A percentile compares a stretch with the other conserved stretches of the same genome.
These are phyloP conservation scores for Sarcophaga peregrina DNA, from an alignment of 1,140 invertebrate genomes.

Conservation along the genomic window DNA sequence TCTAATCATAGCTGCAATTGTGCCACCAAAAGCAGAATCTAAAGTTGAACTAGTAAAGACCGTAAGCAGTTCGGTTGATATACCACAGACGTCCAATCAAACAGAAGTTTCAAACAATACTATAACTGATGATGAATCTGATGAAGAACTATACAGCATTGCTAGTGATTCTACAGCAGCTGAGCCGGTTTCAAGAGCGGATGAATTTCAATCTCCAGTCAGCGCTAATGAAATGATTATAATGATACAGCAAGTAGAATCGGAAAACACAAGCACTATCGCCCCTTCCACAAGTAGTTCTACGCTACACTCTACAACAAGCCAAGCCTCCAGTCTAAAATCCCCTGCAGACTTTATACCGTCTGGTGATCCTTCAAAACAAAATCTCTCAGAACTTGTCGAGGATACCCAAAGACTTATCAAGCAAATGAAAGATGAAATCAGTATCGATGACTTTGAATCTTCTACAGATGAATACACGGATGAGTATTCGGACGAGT, in stretches of 20 bases:
- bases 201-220: slow-evolving; percentile 47
- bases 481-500: slow-evolving; percentile 67
- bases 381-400: slow-evolving; percentile 70
- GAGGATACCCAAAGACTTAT: slow-evolving; percentile 71
- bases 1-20: not conserved
- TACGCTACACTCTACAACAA: slow-evolving; percentile 50
- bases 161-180: slow-evolving; percentile 36
- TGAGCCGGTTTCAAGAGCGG: not conserved
- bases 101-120: not conserved
- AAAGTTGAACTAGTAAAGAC: not conserved
- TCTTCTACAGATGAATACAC: slow-evolving; percentile 66
- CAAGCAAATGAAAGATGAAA: slow-evolving; percentile 74
- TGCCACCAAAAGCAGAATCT: not conserved
- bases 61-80: no score
- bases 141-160: slow-evolving; percentile 55
- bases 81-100: no score
- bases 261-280: slow-evolving; percentile 39
- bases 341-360: slow-evolving; percentile 57
- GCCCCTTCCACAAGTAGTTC: slow-evolving; percentile 49
- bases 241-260: slow-evolving; percentile 38
- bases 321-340: slow-evolving; percentile 24
- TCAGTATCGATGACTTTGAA: slow-evolving; percentile 71
- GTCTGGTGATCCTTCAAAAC: slow-evolving; percentile 61
- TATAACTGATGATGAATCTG: slow-evolving; percentile 53
- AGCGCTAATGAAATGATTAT: slow-evolving; percentile 47